phyloP scores from a whole-genome alignment of 92 coral and sea anemone genomes.

The Siderastrea radians region DNA sequence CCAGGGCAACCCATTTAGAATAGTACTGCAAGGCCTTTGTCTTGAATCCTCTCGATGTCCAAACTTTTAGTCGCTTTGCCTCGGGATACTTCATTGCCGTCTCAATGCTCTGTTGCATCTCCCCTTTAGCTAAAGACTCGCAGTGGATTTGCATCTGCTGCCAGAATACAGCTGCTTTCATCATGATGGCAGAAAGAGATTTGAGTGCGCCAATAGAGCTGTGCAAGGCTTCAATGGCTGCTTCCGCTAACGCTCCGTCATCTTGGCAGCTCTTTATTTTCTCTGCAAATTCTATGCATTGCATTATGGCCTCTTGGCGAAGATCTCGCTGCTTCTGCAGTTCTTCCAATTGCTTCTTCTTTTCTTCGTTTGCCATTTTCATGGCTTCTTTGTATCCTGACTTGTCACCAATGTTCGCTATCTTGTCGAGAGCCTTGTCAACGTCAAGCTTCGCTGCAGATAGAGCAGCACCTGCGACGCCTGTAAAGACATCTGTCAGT shows the following conservation, averaged over 20 bases:
- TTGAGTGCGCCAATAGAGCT: constrained; percentile 80
- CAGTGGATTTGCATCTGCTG: constrained; percentile 74
- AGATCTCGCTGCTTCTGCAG: constrained; percentile 60
- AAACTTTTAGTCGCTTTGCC: constrained; percentile 67
- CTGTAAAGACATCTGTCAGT: background rate
- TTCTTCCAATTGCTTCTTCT: constrained; percentile 64
- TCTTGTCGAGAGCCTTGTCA: constrained; percentile 3
- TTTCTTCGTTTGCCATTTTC: constrained; percentile 60
- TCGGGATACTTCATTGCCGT: constrained; percentile 64
- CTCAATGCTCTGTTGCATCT: constrained; percentile 40
- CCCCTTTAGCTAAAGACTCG: constrained; percentile 52
- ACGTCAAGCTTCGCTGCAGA: background rate
- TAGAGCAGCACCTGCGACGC: constrained; percentile 15
- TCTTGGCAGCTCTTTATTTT: constrained; percentile 58
- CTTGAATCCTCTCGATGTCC: constrained; percentile 74
- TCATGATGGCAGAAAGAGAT: constrained; percentile 76
- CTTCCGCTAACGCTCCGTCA: constrained; percentile 68
- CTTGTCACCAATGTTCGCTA: constrained; percentile 37
- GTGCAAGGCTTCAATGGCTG: constrained; percentile 76
- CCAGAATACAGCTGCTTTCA: constrained; percentile 82
- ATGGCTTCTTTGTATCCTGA: constrained; percentile 50
- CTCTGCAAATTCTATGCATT: constrained; percentile 69
- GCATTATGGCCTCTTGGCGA: constrained; percentile 61
- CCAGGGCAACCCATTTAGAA: constrained; percentile 81
- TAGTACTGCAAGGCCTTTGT: constrained; percentile 53